Percentiles rank a stretch among this genome's conserved stretches.
These are phyloP conservation scores for Synanthedon andrenaeformis DNA, from an alignment of 2,888 invertebrate species.

Conservation along the genomic window DNA sequence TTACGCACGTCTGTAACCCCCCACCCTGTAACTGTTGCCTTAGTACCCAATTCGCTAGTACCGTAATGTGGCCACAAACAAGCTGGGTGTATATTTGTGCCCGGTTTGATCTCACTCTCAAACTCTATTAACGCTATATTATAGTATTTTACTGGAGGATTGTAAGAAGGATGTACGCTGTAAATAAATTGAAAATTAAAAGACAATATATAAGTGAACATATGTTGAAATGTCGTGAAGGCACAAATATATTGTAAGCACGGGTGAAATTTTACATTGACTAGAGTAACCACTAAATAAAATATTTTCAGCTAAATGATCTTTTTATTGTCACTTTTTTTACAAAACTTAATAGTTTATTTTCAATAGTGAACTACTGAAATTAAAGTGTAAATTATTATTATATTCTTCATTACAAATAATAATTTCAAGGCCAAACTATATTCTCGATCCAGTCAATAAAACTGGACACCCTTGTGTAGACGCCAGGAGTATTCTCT, in stretches of 20 bases:
- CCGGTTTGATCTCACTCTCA: conserved; percentile 18
- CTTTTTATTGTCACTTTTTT: no score
- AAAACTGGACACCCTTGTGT: conserved; percentile 18
- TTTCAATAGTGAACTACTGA: no score
- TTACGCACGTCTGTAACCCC: conserved; percentile 33
- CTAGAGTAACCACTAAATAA: no score
- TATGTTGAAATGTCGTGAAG: no score
- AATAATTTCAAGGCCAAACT: conserved; percentile 16
- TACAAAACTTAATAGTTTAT: no score
- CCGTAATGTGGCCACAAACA: conserved; percentile 31
- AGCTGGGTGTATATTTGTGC: conserved; percentile 30
- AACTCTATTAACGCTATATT: conserved; percentile 44
- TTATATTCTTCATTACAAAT: no score
- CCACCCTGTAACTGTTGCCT: conserved; percentile 39
- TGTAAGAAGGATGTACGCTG: conserved; percentile 29
- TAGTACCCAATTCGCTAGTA: conserved; percentile 13
- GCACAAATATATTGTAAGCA: no score
- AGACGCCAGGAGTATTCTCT: conserved; percentile 17
- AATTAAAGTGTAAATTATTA: no score
- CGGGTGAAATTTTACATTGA: no score
- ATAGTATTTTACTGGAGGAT: conserved; percentile 32
- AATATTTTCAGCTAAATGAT: no score
- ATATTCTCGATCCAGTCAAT: conserved; percentile 21
- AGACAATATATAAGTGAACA: neutral
- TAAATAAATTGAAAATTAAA: neutral